phyloP scores from a whole-genome alignment of 2,888 invertebrate species.

The Anorthoa munda region DNA sequence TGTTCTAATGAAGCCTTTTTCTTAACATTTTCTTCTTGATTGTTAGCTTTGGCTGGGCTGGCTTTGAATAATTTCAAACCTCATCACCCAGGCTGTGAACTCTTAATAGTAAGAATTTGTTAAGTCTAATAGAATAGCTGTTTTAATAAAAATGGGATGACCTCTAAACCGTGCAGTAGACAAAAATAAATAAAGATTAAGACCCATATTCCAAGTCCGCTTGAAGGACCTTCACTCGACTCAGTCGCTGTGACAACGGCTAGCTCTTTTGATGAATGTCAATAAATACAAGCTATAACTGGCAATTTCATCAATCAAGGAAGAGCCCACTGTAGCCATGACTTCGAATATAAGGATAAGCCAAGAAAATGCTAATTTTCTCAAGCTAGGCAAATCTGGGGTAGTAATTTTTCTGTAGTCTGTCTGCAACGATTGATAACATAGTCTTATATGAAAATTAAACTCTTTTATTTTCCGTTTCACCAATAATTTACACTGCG shows the following conservation, averaged over 20 bases:
- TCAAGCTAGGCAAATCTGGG: too few species aligned
- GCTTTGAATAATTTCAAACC: slow-evolving; percentile 37
- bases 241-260: neutral
- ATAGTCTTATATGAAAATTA: neutral
- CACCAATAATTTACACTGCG: neutral
- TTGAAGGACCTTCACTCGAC: neutral
- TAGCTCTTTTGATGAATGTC: neutral
- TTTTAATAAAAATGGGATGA: neutral
- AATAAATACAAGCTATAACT: too few species aligned
- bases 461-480: neutral
- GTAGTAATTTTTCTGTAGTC: too few species aligned
- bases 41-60: slow-evolving; percentile 9
- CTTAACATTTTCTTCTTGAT: slow-evolving; percentile 34
- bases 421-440: neutral
- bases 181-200: neutral
- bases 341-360: too few species aligned
- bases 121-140: neutral
- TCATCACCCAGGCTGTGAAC: slow-evolving; percentile 5
- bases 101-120: neutral
- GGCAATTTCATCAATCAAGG: too few species aligned
- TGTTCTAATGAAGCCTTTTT: slow-evolving; percentile 36
- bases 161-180: neutral
- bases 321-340: too few species aligned
- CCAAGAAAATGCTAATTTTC: too few species aligned
- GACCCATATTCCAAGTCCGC: neutral